These are phyloP conservation scores for Chionodraco myersi DNA, from an alignment of 2,113 vertebrate species.

Conservation along the genomic window DNA sequence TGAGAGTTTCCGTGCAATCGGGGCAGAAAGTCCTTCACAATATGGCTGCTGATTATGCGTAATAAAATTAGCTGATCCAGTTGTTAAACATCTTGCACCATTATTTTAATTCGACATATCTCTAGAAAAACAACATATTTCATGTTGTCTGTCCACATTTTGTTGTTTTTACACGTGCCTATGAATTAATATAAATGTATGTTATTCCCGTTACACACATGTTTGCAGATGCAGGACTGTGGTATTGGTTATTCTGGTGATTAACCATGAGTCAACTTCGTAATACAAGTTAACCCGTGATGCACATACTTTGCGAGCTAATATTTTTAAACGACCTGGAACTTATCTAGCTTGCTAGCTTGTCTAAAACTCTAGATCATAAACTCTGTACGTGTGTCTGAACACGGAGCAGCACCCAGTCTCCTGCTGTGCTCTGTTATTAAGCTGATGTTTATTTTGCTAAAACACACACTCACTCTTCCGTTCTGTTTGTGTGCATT, in stretches of 20 bases:
- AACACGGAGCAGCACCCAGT: conserved; percentile 44
- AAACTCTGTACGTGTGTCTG: not conserved
- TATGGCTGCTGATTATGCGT: too few relatives aligned
- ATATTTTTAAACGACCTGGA: not conserved
- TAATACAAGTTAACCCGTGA: not conserved
- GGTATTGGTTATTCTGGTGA: not conserved
- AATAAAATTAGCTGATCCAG: too few relatives aligned
- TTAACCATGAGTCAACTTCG: not conserved
- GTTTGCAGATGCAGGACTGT: not conserved
- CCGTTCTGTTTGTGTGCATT: conserved; percentile 12
- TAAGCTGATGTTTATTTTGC: conserved; percentile 43
- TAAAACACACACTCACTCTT: conserved; percentile 34
- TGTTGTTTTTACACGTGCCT: too few relatives aligned
- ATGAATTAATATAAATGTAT: too few relatives aligned
- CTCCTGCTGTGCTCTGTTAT: conserved; percentile 62
- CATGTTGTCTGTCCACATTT: too few relatives aligned
- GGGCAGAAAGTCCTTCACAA: too few relatives aligned
- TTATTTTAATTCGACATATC: too few relatives aligned
- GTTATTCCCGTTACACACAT: too few relatives aligned
- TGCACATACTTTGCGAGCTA: not conserved
- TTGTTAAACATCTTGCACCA: too few relatives aligned
- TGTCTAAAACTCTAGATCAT: conserved; percentile 15
- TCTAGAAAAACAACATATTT: too few relatives aligned
- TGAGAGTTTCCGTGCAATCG: too few relatives aligned
- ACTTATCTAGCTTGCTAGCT: conserved; percentile 1